Percentiles rank a stretch among this genome's conserved stretches.
Conservation (phyloP, 2,888 invertebrate species). For the Papilio gigon region DNA sequence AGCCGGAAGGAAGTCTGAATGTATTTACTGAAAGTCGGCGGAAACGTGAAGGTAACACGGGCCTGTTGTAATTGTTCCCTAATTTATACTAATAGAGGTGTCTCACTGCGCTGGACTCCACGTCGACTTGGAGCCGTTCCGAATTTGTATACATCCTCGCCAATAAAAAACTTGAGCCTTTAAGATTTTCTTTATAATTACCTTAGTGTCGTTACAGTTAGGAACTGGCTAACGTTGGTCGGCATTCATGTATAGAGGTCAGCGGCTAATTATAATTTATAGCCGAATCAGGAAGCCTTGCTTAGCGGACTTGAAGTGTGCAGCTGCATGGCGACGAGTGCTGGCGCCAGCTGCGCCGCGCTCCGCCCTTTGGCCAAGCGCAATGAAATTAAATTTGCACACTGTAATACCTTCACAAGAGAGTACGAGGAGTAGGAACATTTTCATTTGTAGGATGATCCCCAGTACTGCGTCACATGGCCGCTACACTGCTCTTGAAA, state of each 20-base stretch:
- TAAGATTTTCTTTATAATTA: too few relatives aligned
- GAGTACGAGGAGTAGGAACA: slow-evolving; percentile 6
- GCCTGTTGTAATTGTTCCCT: background rate
- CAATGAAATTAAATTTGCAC: slow-evolving; percentile 5
- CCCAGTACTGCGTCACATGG: background rate
- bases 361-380: background rate
- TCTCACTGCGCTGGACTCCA: too few relatives aligned
- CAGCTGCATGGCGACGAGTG: background rate
- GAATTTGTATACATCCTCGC: too few relatives aligned
- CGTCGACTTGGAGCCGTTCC: too few relatives aligned
- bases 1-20: background rate
- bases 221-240: too few relatives aligned
- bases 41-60: background rate
- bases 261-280: too few relatives aligned
- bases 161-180: too few relatives aligned
- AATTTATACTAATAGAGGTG: background rate
- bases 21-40: background rate
- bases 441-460: slow-evolving; percentile 10
- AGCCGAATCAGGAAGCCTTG: too few relatives aligned
- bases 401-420: slow-evolving; percentile 35
- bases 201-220: too few relatives aligned
- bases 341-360: background rate
- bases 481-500: background rate
- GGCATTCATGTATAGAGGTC: too few relatives aligned
- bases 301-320: too few relatives aligned